Evolutionary conservation across 2,888 invertebrate genomes (phyloP).

Genomic region (Galerucella calmariensis): DNA sequence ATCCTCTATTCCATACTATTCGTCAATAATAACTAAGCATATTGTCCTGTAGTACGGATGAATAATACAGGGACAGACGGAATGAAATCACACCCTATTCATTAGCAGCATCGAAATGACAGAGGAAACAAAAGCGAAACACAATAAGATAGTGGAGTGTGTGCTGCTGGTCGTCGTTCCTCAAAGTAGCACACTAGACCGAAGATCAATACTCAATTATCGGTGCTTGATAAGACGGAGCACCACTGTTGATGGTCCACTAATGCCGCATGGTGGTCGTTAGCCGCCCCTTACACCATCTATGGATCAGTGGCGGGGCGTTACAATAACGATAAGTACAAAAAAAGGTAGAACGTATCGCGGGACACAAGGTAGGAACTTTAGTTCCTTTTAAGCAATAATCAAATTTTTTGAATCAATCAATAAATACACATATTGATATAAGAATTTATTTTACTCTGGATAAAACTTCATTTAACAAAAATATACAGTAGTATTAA

Average conservation of each 20-base stretch:
- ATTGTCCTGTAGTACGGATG: conserved; percentile 18
- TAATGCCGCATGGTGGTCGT: conserved; percentile 63
- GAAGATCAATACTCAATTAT: conserved; percentile 66
- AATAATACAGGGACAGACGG: conserved; percentile 34
- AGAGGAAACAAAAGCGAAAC: conserved; percentile 48
- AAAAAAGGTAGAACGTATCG: too few relatives aligned
- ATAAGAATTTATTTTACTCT: too few relatives aligned
- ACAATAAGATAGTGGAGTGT: conserved; percentile 51
- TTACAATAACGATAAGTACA: neutral
- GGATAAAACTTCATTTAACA: too few relatives aligned
- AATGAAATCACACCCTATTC: conserved; percentile 43
- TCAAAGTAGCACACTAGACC: conserved; percentile 57
- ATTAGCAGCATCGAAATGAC: conserved; percentile 44
- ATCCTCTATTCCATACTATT: neutral
- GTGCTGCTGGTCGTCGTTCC: conserved; percentile 47
- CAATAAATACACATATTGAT: too few relatives aligned
- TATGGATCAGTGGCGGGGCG: conserved; percentile 31
- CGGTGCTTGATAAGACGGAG: conserved; percentile 63
- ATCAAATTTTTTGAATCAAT: too few relatives aligned
- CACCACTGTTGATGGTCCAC: conserved; percentile 62
- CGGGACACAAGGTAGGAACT: too few relatives aligned
- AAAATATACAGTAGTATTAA: too few relatives aligned
- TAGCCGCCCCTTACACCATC: conserved; percentile 57
- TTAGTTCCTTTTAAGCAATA: too few relatives aligned
- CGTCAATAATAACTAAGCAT: conserved; percentile 15